A percentile compares a stretch with the other conserved stretches of the same genome.
phyloP scores from a whole-genome alignment of 2,888 invertebrate genomes.

The Hirtodrosophila confusa region DNA sequence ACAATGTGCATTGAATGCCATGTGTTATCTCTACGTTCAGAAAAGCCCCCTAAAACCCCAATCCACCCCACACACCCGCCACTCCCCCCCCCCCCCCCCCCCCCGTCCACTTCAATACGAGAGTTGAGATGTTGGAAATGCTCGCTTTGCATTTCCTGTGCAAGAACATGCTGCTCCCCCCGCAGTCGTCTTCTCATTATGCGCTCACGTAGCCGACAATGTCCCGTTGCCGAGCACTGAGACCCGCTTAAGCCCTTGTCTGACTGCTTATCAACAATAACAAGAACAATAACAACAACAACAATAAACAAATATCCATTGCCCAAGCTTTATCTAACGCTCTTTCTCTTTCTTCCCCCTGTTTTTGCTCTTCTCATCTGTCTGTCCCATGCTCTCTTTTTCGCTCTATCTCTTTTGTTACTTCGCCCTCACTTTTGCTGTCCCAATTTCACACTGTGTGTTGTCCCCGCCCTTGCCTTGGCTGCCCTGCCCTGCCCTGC shows the following conservation, averaged over 20 bases:
- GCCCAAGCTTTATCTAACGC: slow-evolving; percentile 70
- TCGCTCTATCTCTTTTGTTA: slow-evolving; percentile 21
- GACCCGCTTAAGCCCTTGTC: slow-evolving; percentile 56
- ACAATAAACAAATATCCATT: slow-evolving; percentile 43
- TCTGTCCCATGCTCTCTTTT: slow-evolving; percentile 35
- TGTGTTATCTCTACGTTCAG: slow-evolving; percentile 44
- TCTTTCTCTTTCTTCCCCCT: slow-evolving; percentile 29
- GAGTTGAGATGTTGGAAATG: slow-evolving; percentile 16
- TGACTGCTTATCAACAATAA: slow-evolving; percentile 56
- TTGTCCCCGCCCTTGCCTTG: slow-evolving; percentile 19
- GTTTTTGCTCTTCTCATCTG: slow-evolving; percentile 31
- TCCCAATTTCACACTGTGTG: slow-evolving; percentile 13
- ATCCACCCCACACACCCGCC: background rate
- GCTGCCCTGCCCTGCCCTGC: slow-evolving; percentile 13
- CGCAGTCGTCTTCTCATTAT: slow-evolving; percentile 44
- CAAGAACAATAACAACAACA: slow-evolving; percentile 23
- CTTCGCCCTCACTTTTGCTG: slow-evolving; percentile 23
- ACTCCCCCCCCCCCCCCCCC: background rate
- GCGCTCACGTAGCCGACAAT: slow-evolving; percentile 40
- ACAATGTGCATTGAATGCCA: slow-evolving; percentile 17
- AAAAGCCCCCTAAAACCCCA: slow-evolving; percentile 4
- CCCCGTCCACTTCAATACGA: too few species aligned
- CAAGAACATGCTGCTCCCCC: slow-evolving; percentile 8
- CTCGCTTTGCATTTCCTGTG: slow-evolving; percentile 55
- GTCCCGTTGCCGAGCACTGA: slow-evolving; percentile 20